phyloP scores from a whole-genome alignment of 2,888 invertebrate genomes.

The Drosophila quinaria region DNA sequence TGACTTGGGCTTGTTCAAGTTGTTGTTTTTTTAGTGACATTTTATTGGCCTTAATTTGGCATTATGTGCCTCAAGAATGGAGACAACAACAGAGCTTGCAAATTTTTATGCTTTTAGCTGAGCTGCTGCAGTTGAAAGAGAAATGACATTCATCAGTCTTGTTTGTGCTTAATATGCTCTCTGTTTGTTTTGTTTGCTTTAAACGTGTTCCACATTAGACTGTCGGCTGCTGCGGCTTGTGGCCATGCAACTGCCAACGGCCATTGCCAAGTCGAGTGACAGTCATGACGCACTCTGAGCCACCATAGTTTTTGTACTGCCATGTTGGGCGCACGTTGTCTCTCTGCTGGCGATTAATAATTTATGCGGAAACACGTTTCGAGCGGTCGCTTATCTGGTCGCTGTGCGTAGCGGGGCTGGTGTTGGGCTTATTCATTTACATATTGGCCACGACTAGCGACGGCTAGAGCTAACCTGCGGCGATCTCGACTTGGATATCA shows the following conservation, averaged over 20 bases:
- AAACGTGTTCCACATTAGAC: conserved; percentile 12
- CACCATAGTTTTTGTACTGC: conserved; percentile 44
- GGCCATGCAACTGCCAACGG: conserved; percentile 11
- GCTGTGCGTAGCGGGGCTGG: conserved; percentile 30
- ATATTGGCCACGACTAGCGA: conserved; percentile 42
- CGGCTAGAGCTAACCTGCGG: conserved; percentile 37
- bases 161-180: background rate
- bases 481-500: conserved; percentile 61
- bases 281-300: conserved; percentile 26
- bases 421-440: conserved; percentile 50
- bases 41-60: conserved; percentile 65
- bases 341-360: conserved; percentile 44
- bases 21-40: conserved; percentile 53
- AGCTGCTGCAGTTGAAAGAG: background rate
- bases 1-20: conserved; percentile 26
- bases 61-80: conserved; percentile 38
- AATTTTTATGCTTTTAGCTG: conserved; percentile 19
- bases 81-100: conserved; percentile 11
- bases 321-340: conserved; percentile 37
- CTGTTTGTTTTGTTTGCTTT: background rate
- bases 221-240: conserved; percentile 6
- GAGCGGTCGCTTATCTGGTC: conserved; percentile 61
- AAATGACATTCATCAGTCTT: background rate
- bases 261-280: conserved; percentile 32
- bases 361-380: conserved; percentile 83